These are phyloP conservation scores for Cephus runcator DNA, from an alignment of 2,888 invertebrate genomes.

Conservation along the genomic window DNA sequence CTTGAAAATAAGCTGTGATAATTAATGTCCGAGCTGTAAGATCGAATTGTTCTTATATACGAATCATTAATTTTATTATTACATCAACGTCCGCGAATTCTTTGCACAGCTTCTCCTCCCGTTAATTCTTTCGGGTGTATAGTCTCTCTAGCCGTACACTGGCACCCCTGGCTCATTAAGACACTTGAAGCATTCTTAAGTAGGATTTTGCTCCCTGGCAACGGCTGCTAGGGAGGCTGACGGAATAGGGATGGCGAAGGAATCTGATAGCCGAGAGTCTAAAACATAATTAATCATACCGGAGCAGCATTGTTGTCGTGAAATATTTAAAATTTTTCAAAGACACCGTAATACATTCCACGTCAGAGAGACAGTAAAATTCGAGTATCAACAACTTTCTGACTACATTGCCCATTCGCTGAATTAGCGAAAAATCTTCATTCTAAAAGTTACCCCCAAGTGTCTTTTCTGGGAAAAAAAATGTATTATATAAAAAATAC, in stretches of 20 bases:
- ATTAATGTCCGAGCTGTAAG: conserved; percentile 3
- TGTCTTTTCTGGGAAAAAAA: not conserved
- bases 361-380: not conserved
- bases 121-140: not conserved
- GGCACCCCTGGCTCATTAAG: conserved; percentile 18
- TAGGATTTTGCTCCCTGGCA: conserved; percentile 9
- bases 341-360: not conserved
- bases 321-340: not conserved
- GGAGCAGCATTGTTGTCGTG: not conserved
- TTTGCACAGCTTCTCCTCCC: not conserved
- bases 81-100: not conserved
- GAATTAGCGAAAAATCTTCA: not conserved
- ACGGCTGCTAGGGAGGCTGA: not conserved
- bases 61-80: conserved; percentile 22
- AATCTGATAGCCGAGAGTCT: not conserved
- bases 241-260: not conserved
- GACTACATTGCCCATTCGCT: not conserved
- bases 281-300: not conserved
- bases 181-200: conserved; percentile 20
- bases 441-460: not conserved
- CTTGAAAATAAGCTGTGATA: not conserved
- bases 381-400: not conserved
- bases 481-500: not conserved
- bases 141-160: not conserved
- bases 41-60: conserved; percentile 14